phyloP scores from a whole-genome alignment of 2,113 vertebrate genomes.

The Brachirus orientalis region DNA sequence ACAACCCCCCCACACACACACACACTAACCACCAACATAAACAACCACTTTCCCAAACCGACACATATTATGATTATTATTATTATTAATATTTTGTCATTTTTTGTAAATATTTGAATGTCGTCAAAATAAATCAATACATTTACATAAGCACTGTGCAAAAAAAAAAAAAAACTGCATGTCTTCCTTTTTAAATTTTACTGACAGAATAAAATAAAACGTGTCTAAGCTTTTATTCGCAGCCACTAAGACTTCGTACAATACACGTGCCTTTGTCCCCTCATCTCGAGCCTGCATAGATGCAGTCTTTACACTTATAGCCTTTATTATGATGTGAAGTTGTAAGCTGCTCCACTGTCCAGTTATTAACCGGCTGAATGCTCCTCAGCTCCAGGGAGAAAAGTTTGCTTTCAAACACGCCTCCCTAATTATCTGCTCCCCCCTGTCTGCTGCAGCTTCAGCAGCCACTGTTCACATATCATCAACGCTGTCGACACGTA shows the following conservation, averaged over 20 bases:
- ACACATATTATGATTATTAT: constrained; percentile 32
- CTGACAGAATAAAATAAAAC: no score
- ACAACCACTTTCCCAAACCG: constrained; percentile 59
- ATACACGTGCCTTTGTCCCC: no score
- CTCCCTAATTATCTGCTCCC: constrained; percentile 73
- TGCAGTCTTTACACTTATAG: no score
- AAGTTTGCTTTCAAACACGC: constrained; percentile 57
- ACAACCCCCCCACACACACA: constrained; percentile 23
- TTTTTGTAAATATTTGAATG: no score
- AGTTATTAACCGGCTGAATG: constrained; percentile 45
- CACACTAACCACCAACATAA: constrained; percentile 9
- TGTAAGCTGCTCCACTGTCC: constrained; percentile 26
- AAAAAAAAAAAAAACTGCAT: no score
- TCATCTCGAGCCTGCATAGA: no score
- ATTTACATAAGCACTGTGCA: no score
- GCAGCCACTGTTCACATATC: not conserved
- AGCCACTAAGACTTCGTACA: no score
- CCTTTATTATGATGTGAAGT: constrained; percentile 12
- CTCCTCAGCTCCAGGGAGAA: constrained; percentile 23
- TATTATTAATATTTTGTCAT: constrained; percentile 7
- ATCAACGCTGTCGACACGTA: no score
- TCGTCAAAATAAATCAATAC: no score
- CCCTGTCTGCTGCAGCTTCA: constrained; percentile 30
- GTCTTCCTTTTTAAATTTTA: no score
- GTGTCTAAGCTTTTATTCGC: no score